Evolutionary conservation across 1,140 invertebrate species (phyloP).

Genomic region (Penaeus chinensis): DNA sequence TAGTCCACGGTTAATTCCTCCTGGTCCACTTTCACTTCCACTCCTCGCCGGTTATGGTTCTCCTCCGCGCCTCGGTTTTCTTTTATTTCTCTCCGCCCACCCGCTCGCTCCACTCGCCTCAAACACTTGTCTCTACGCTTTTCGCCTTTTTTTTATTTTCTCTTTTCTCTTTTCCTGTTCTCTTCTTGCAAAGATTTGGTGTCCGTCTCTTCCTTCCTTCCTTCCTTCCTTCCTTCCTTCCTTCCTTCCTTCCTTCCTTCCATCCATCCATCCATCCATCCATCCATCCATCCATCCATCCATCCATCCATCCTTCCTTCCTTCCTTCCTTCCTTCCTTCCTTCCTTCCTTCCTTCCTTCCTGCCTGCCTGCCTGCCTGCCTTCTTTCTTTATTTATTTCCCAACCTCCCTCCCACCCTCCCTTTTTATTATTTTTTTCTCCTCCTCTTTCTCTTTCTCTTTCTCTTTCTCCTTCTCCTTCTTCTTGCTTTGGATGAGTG

Average conservation of each 20-base stretch:
- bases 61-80: neutral
- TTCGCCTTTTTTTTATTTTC: neutral
- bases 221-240: neutral
- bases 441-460: neutral
- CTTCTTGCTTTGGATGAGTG: neutral
- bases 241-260: neutral
- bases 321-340: neutral
- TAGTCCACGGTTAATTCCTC: neutral
- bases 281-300: neutral
- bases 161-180: neutral
- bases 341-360: neutral
- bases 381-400: neutral
- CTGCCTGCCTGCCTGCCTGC: neutral
- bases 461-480: constrained; percentile 11
- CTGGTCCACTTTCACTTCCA: neutral
- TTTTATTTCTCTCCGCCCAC: neutral
- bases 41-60: neutral
- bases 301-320: neutral
- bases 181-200: neutral
- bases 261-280: neutral
- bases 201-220: neutral
- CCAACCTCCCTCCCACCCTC: neutral
- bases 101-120: neutral
- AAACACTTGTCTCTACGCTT: neutral
- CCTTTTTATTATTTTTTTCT: neutral